Base-by-base conservation (phyloP, 2,888 invertebrate genomes). In the Nemapogon koenigi region DNA sequence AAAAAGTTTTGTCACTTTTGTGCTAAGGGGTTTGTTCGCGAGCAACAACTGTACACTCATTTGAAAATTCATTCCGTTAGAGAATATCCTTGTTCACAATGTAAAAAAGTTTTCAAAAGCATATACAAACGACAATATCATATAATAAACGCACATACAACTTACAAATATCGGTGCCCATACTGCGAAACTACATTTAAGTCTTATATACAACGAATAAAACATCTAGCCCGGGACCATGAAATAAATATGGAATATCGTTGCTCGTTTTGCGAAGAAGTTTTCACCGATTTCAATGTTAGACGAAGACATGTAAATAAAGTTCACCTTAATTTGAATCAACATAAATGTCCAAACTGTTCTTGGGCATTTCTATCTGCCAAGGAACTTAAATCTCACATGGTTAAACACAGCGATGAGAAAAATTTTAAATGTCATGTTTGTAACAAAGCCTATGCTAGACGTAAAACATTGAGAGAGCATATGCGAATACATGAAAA, bases 401-500 rank as follows among this genome's bases (percentile, higher is more conserved):
- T 28, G 37, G 13, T 37, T 4, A 14, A n/a, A 10, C 37, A 37
- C 27, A 27, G 13, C 11, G 37, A 29, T 11, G 37, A 4, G 14
- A 37, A 17, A 17, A 14, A 28, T 3, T 18, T 28, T 13, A 29
- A 28, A 13, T 37, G 37, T 17, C 16, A 26, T 3, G 44, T 57
- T 2, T 65, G 63, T 39, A 46, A 43, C 26, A 56, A 55, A 40
- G 49, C 51, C n/a, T 63, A 60, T 45, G 51, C 51, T 31, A 56
- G 57, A 41, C 42, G 48, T 10, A 47, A 46, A 16, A 57, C 52
- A 1, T 41, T 60, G 27, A 46, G 55, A 37, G 58, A 53, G 37
- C 54, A 60, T 39, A 49, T 75, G 76, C 48, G 75, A 13, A 76
- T 78, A 6, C 78, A 78, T 42, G 69, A 67, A 31, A 70, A 76